These are phyloP conservation scores for Aspiorhynchus laticeps DNA, from an alignment of 2,113 vertebrate genomes.

Conservation along the genomic window DNA sequence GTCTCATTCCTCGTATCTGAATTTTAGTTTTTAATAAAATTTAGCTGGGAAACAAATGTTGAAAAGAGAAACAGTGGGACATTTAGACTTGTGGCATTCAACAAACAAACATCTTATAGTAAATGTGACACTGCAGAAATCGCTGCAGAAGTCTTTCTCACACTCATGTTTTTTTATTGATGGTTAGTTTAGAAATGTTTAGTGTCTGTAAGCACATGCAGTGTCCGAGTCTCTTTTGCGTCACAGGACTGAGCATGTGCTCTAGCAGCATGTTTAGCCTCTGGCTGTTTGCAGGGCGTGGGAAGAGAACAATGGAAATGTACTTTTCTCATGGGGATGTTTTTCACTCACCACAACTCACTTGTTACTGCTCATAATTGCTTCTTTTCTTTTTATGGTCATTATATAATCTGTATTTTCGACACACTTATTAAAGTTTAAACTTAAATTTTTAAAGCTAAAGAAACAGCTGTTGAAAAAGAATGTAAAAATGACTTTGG, in stretches of 20 bases:
- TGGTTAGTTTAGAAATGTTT: not conserved
- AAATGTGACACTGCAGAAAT: not conserved
- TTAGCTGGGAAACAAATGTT: not conserved
- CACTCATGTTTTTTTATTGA: not conserved
- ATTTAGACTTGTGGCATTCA: not conserved
- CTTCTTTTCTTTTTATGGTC: not conserved
- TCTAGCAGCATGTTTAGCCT: slow-evolving; percentile 21
- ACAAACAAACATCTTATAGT: not conserved
- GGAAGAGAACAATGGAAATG: slow-evolving; percentile 50
- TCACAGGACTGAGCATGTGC: slow-evolving; percentile 4
- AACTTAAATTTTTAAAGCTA: not conserved
- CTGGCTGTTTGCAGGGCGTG: slow-evolving; percentile 47
- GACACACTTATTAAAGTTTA: not conserved
- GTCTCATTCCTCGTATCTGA: not conserved
- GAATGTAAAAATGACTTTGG: not conserved
- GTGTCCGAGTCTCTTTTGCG: not conserved
- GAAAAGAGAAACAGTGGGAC: not conserved
- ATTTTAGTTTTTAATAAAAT: not conserved
- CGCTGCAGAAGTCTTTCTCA: not conserved
- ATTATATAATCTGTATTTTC: not conserved
- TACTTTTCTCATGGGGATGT: slow-evolving; percentile 16
- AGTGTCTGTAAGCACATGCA: not conserved
- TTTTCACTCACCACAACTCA: slow-evolving; percentile 29
- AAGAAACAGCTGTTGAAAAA: not conserved
- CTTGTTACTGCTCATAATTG: slow-evolving; percentile 18